Evolutionary conservation across 1,140 invertebrate genomes (phyloP).

Genomic region (Glomeris maerens): DNA sequence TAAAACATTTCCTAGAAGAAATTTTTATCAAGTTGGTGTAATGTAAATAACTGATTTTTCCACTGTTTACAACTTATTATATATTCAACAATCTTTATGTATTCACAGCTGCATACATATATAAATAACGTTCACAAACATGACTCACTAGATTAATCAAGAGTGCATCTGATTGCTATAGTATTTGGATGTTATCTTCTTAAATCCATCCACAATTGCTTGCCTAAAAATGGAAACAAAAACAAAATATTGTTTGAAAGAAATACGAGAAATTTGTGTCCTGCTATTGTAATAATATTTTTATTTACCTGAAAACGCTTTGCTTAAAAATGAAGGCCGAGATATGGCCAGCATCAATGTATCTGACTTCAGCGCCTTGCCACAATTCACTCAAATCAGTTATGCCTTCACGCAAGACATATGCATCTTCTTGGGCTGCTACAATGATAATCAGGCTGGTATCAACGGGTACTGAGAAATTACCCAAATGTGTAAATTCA

Average conservation of each 20-base stretch:
- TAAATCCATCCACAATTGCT: conserved; percentile 33
- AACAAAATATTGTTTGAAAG: not conserved
- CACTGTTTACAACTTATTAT: no score
- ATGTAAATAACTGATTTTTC: no score
- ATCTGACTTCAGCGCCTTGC: conserved; percentile 77
- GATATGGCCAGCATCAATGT: conserved; percentile 79
- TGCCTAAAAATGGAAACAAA: conserved; percentile 21
- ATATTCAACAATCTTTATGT: no score
- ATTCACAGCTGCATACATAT: no score
- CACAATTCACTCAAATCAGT: conserved; percentile 71
- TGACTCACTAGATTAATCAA: no score
- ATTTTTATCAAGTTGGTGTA: no score
- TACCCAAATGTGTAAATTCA: conserved; percentile 89
- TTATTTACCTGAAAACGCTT: conserved; percentile 60
- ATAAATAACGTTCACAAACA: no score
- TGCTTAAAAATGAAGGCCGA: conserved; percentile 75
- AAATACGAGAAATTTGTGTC: not conserved
- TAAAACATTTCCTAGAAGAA: no score
- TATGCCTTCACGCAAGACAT: conserved; percentile 72
- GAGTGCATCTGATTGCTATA: no score
- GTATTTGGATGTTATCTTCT: conserved; percentile 28
- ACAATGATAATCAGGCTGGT: conserved; percentile 70
- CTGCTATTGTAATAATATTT: not conserved
- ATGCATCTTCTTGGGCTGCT: conserved; percentile 77
- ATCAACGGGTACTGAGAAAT: conserved; percentile 71